phyloP scores from a whole-genome alignment of 1,140 invertebrate species.

The Bombus haemorrhoidalis region DNA sequence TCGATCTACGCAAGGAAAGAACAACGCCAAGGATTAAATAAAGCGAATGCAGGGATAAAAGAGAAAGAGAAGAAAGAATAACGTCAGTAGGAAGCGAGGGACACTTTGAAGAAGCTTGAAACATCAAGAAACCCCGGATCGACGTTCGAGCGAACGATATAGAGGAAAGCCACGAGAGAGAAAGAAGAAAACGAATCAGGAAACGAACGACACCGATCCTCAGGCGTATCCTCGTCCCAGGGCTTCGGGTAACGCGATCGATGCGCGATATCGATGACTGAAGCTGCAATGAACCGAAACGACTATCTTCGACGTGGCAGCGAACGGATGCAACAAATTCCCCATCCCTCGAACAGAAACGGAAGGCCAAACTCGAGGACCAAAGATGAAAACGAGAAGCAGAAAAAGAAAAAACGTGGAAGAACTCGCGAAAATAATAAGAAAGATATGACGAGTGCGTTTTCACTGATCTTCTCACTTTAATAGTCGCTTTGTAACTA shows the following conservation, averaged over 20 bases:
- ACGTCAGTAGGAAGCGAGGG: not conserved
- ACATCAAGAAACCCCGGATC: not conserved
- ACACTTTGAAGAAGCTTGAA: not conserved
- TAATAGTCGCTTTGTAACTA: too few species aligned
- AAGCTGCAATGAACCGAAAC: constrained; percentile 31
- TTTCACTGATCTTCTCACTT: too few species aligned
- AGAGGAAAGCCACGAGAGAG: not conserved
- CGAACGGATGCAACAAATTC: constrained; percentile 26
- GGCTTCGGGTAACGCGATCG: constrained; percentile 10
- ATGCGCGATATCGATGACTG: constrained; percentile 32
- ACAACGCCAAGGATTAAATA: not conserved
- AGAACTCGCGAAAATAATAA: not conserved
- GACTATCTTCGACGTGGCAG: not conserved
- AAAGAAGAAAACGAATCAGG: not conserved
- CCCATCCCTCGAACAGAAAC: not conserved
- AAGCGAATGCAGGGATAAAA: not conserved
- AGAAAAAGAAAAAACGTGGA: not conserved
- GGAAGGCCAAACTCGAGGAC: not conserved
- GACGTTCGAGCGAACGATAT: not conserved
- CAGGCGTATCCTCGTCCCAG: not conserved
- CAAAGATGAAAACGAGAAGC: not conserved
- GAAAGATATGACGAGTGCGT: too few species aligned
- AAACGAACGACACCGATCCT: not conserved
- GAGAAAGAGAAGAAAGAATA: not conserved
- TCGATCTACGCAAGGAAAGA: not conserved